Evolutionary conservation across 2,113 vertebrate species (phyloP).

Genomic region (Saguinus midas): DNA sequence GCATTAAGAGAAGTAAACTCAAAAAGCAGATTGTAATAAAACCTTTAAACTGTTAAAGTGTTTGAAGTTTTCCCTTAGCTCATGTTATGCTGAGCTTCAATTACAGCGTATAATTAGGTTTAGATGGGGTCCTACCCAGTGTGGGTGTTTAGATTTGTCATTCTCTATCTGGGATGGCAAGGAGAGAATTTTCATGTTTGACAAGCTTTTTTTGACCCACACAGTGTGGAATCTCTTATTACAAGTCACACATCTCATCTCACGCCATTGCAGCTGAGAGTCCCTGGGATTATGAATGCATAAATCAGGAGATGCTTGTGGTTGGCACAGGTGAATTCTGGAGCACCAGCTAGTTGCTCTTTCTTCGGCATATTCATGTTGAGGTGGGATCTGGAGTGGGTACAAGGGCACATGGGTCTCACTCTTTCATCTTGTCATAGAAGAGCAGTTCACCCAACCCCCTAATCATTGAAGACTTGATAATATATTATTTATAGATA

Average conservation of each 20-base stretch:
- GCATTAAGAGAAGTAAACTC: no score
- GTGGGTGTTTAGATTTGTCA: background rate
- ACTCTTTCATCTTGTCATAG: background rate
- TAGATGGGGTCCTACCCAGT: background rate
- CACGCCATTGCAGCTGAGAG: background rate
- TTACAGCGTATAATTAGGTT: background rate
- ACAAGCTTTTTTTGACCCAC: background rate
- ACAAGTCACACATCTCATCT: background rate
- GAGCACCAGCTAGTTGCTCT: background rate
- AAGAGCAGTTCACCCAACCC: background rate
- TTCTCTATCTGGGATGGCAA: background rate
- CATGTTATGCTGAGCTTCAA: background rate
- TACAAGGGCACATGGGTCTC: no score
- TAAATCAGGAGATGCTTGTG: background rate
- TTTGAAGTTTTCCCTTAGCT: background rate
- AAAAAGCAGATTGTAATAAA: background rate
- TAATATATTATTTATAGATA: background rate
- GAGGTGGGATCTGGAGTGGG: background rate
- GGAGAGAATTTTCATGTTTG: background rate
- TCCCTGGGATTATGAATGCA: background rate
- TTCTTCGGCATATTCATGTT: background rate
- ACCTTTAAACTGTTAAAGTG: background rate
- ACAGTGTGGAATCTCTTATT: background rate
- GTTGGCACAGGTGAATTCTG: background rate
- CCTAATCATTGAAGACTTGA: background rate